Base-by-base conservation (phyloP, 2,888 invertebrate genomes). In the Petrolisthes manimaculis region DNA sequence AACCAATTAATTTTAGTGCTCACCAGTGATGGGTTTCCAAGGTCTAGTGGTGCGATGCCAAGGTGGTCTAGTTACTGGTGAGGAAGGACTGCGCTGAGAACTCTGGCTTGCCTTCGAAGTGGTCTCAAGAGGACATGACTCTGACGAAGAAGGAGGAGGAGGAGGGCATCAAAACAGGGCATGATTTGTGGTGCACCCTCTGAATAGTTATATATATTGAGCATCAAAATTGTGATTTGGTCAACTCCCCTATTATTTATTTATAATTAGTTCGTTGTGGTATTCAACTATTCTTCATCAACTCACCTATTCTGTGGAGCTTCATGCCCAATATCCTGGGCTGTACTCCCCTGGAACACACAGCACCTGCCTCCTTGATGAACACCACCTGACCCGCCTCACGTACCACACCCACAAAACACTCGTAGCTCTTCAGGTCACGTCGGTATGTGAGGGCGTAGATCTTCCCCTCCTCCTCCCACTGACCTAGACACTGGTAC, bases 391-490 rank as follows among this genome's bases (percentile, higher is more conserved):
- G n/a, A 74, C 94, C 94, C 69, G 94, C 94, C 37, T 94, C 94
- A 18, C 94, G 93, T 84, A 95, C 95, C 24, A 94, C 93, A 12
- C 95, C 95, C 53, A 95, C 95, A 92, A 95, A 95, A 92, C 95
- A 95, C 92, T 95, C 95, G 92, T 95, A 95, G 79, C 93, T 93
- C 37, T 94, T 94, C 80, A 94, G 93, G 92, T 95, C 95, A 88
- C 94, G 94, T 91, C 95, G 93, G 93, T 95, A 94, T 0, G 95
- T 95, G 92, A 95, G 95, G 0, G 95, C 95, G 92, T 95, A 95
- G 89, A 95, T 94, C 0, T 95, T 93, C 24, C 94, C 94, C 61
- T 94, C 94, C 92, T 95, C 95, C 90, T 94, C 93, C 95, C 95
- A 95, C 91, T 95, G 95, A 3, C 95, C 95, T 75, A 95, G 92